Conservation (phyloP, 2,797 vertebrate species). For the Alectoris magna region DNA sequence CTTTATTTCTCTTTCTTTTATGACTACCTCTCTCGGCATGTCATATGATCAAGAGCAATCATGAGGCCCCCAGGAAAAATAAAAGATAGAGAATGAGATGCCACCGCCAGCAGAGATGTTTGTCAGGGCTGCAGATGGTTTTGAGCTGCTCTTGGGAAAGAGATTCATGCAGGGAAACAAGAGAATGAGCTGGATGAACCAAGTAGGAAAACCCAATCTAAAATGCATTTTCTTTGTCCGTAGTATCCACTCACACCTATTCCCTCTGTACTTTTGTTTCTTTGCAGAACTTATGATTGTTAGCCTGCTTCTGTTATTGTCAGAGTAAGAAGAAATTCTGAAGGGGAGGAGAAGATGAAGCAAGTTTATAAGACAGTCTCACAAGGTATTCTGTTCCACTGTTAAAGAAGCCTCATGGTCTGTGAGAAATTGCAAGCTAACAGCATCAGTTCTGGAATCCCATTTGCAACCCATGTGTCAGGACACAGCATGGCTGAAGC, state of each 20-base stretch:
- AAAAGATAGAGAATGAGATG: conserved; percentile 8
- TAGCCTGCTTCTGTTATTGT: not conserved
- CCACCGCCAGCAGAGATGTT: not conserved
- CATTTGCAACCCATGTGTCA: not conserved
- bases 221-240: not conserved
- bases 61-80: conserved; percentile 23
- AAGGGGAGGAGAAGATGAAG: not conserved
- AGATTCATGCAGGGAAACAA: not conserved
- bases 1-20: not conserved
- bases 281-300: not conserved
- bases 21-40: not conserved
- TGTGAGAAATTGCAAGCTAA: not conserved
- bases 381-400: not conserved
- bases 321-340: not conserved
- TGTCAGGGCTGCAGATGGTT: conserved; percentile 15
- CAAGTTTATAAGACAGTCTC: not conserved
- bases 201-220: not conserved
- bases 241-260: not conserved
- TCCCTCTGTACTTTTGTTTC: not conserved
- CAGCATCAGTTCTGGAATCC: not conserved
- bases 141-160: conserved; percentile 28
- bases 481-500: accelerated
- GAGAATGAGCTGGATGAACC: not conserved
- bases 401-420: not conserved
- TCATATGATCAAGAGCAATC: not conserved